These are phyloP conservation scores for Rhizomys pruinosus DNA, from an alignment of 2,113 vertebrate species.

Conservation along the genomic window DNA sequence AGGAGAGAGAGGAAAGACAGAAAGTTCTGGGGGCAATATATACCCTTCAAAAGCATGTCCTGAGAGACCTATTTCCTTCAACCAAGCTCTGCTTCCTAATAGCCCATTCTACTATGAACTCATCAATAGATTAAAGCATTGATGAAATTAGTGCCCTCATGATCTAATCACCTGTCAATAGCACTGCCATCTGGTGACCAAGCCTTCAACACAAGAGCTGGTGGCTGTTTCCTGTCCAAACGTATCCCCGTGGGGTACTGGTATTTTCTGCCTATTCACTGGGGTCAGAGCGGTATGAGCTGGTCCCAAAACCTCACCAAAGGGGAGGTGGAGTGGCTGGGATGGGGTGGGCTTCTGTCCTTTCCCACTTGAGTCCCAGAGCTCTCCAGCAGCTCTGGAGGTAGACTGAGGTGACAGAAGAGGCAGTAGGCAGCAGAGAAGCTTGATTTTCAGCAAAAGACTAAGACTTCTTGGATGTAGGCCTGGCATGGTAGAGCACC, in stretches of 20 bases:
- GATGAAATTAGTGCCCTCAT: background rate
- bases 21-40: background rate
- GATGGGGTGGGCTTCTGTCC: background rate
- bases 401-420: background rate
- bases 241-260: background rate
- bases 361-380: background rate
- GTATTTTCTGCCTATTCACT: background rate
- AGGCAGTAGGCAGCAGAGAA: rapidly evolving
- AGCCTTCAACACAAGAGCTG: background rate
- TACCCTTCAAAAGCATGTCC: background rate
- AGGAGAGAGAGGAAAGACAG: background rate
- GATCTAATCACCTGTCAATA: background rate
- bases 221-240: background rate
- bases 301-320: background rate
- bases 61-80: background rate
- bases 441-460: background rate
- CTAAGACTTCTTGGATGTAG: too few relatives aligned
- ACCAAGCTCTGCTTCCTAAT: background rate
- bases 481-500: too few relatives aligned
- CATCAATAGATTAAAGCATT: background rate
- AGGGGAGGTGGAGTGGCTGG: background rate
- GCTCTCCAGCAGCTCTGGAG: background rate
- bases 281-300: background rate
- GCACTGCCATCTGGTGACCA: background rate
- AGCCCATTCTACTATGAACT: background rate